phyloP scores from a whole-genome alignment of 2,888 invertebrate species.

The Caenorhabditis wallacei region DNA sequence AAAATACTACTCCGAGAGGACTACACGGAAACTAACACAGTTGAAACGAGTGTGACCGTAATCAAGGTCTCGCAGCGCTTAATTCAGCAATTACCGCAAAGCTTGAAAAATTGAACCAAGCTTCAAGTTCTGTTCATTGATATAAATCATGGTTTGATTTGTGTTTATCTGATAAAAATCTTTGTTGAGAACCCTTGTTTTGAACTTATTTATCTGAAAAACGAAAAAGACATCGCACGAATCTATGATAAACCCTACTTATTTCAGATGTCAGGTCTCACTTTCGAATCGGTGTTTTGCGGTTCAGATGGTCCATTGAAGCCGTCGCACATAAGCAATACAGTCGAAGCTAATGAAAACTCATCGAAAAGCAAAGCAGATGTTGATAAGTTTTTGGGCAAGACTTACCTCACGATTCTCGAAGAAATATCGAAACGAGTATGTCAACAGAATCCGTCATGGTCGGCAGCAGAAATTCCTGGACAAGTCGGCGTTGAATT shows the following conservation, averaged over 20 bases:
- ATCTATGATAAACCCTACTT: no score
- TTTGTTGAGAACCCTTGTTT: no score
- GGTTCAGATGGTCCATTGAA: conserved; percentile 17
- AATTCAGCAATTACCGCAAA: conserved; percentile 10
- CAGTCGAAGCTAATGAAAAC: conserved; percentile 6
- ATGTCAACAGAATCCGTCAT: conserved; percentile 30
- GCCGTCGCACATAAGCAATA: not conserved
- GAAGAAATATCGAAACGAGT: conserved; percentile 63
- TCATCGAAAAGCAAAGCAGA: conserved; percentile 17
- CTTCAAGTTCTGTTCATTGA: not conserved
- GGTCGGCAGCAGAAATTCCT: conserved; percentile 11
- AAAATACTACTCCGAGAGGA: conserved; percentile 45
- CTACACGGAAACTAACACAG: conserved; percentile 54
- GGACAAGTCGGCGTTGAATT: conserved; percentile 16
- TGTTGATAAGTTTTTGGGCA: conserved; percentile 43
- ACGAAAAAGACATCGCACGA: no score
- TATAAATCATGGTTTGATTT: no score
- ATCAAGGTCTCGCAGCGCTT: conserved; percentile 32
- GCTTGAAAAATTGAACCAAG: conserved; percentile 37
- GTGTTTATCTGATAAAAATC: no score
- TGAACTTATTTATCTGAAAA: no score
- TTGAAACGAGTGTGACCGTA: conserved; percentile 50
- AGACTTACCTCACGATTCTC: conserved; percentile 64
- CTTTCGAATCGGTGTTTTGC: conserved; percentile 32
- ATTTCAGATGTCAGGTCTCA: conserved; percentile 48